These are phyloP conservation scores for Prorops nasuta DNA, from an alignment of 1,140 invertebrate species.

Conservation along the genomic window DNA sequence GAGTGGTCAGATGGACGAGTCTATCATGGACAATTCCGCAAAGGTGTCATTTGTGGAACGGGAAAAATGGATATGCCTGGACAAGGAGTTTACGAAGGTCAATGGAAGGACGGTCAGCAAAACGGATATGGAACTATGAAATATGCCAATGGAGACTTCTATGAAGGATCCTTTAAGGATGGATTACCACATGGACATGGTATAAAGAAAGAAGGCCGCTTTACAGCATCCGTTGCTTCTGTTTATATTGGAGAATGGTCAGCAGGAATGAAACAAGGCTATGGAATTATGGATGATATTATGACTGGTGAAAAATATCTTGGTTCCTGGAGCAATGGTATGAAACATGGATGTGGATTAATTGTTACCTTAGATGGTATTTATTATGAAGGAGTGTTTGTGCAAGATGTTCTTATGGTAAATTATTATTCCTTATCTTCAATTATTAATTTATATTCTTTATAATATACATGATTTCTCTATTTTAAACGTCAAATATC, in stretches of 20 bases:
- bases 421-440: slow-evolving; percentile 35
- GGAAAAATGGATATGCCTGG: slow-evolving; percentile 68
- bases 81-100: slow-evolving; percentile 73
- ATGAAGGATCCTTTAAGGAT: slow-evolving; percentile 84
- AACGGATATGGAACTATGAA: slow-evolving; percentile 78
- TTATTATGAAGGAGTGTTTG: slow-evolving; percentile 86
- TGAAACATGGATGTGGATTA: slow-evolving; percentile 76
- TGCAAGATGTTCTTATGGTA: slow-evolving; percentile 73
- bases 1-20: slow-evolving; percentile 77
- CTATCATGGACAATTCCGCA: slow-evolving; percentile 76
- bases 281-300: slow-evolving; percentile 85
- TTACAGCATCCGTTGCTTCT: slow-evolving; percentile 70
- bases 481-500: not conserved
- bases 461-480: slow-evolving; percentile 8
- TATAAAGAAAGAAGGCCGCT: slow-evolving; percentile 75
- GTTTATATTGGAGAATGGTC: slow-evolving; percentile 86
- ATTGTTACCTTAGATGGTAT: slow-evolving; percentile 86
- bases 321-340: slow-evolving; percentile 81
- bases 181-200: slow-evolving; percentile 82
- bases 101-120: slow-evolving; percentile 81
- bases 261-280: slow-evolving; percentile 73
- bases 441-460: slow-evolving; percentile 7
- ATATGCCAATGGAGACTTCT: slow-evolving; percentile 71
- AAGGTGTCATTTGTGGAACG: slow-evolving; percentile 73
- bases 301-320: slow-evolving; percentile 85